Evolutionary conservation across 2,113 vertebrate species (phyloP), one percentile per base, ranked within the genome.

Genomic region (Hepsetus odoe): DNA sequence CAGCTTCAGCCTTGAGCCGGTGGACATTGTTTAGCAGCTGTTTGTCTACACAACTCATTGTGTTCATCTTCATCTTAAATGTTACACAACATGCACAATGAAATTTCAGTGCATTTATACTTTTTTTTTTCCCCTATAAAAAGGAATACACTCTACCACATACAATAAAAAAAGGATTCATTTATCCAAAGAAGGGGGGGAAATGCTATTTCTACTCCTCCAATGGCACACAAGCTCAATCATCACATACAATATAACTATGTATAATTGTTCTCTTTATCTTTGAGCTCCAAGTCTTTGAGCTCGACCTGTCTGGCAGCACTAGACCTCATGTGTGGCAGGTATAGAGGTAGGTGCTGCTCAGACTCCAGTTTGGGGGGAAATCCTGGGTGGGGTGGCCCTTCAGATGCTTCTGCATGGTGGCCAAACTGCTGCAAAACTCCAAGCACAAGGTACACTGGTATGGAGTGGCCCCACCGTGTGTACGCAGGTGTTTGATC

Each of bases 321-420:
- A 6, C 46, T 55, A 18, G 28, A 4, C 28, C 83, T 93, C 91
- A 93, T 87, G 97, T 95, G 0, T 99, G 98, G 91, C 97, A 98
- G 88, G 95, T 94, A 80, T 99, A 99, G 85, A 99, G 93, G 86
- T 99, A 99, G 59, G 97, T 99, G 93, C 98, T 98, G 95, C 98
- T 96, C 92, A 99, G 97, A 92, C 95, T 95, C 98, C 98, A 99
- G 93, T 98, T 97, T 0, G 96, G 92, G 1, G 98, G 97, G 86
- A 99, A 96, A 59, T 99, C 98, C 90, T 98, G 96, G 0, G 95
- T 95, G 76, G 97, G 96, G 93, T 99, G 98, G 86, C 94, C 90
- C 87, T 98, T 99, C 94, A 99, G 98, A 94, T 99, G 98, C 90
- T 98, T 99, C 95, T 99, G 98, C 97, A 99, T 99, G 92, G 97